Percentiles rank a stretch among this genome's conserved stretches.
phyloP scores from a whole-genome alignment of 2,113 vertebrate species.

The Ailurus styani region DNA sequence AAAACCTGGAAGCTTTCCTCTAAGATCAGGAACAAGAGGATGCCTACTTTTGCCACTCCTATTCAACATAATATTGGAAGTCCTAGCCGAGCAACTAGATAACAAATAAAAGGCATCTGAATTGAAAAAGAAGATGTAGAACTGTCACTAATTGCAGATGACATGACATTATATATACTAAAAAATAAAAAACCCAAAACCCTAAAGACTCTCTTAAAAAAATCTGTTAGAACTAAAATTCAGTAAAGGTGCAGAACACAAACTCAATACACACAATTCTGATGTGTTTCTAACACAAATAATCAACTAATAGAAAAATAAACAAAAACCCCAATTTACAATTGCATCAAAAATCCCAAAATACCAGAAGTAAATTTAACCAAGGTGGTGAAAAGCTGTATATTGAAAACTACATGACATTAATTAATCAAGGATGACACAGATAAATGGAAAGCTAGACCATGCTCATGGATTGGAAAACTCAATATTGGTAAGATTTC shows the following conservation, averaged over 20 bases:
- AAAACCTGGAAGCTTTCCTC: background rate
- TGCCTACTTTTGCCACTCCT: background rate
- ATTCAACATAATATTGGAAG: background rate
- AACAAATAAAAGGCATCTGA: background rate
- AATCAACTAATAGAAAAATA: background rate
- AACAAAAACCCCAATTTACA: background rate
- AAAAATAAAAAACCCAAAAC: background rate
- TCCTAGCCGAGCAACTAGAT: background rate
- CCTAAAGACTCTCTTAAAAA: background rate
- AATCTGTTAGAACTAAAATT: background rate
- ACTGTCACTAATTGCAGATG: background rate
- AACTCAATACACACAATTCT: background rate
- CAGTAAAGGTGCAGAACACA: no score
- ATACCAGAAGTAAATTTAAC: background rate
- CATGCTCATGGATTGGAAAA: background rate
- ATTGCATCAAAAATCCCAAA: background rate
- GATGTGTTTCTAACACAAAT: background rate
- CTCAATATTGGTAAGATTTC: background rate
- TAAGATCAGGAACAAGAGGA: background rate
- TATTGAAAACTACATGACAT: background rate
- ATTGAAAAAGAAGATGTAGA: background rate
- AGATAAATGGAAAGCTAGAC: background rate
- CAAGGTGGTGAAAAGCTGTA: background rate
- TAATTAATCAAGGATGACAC: background rate
- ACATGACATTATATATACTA: background rate